These are phyloP conservation scores for Papilio demoleus DNA, from an alignment of 2,888 invertebrate species.

Conservation along the genomic window DNA sequence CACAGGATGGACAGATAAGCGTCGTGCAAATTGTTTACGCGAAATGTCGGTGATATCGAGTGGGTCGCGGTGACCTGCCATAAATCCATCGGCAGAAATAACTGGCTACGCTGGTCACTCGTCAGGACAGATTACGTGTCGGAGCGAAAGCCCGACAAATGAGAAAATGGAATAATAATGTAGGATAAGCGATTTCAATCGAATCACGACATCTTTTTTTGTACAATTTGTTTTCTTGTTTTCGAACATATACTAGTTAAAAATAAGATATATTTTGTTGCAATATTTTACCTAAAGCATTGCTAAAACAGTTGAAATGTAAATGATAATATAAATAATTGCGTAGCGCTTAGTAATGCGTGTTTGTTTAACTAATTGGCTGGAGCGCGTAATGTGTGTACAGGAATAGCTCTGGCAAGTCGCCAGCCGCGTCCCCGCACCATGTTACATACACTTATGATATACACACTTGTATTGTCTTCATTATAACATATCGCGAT, in stretches of 20 bases:
- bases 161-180: neutral
- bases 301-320: too few relatives aligned
- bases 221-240: neutral
- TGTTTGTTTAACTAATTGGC: slow-evolving; percentile 26
- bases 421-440: neutral
- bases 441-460: neutral
- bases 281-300: too few relatives aligned
- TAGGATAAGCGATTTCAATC: too few relatives aligned
- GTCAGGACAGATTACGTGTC: neutral
- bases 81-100: slow-evolving; percentile 12
- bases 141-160: too few relatives aligned
- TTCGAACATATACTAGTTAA: too few relatives aligned
- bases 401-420: slow-evolving; percentile 8
- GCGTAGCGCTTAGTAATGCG: neutral
- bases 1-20: slow-evolving; percentile 11
- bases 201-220: neutral
- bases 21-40: neutral
- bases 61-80: slow-evolving; percentile 3
- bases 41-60: slow-evolving; percentile 15
- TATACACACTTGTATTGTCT: neutral
- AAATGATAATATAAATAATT: slow-evolving; percentile 11
- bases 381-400: slow-evolving; percentile 6
- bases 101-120: neutral
- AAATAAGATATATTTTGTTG: neutral
- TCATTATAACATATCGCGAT: neutral